phyloP scores from a whole-genome alignment of 2,888 invertebrate genomes.

The Polia nebulosa region DNA sequence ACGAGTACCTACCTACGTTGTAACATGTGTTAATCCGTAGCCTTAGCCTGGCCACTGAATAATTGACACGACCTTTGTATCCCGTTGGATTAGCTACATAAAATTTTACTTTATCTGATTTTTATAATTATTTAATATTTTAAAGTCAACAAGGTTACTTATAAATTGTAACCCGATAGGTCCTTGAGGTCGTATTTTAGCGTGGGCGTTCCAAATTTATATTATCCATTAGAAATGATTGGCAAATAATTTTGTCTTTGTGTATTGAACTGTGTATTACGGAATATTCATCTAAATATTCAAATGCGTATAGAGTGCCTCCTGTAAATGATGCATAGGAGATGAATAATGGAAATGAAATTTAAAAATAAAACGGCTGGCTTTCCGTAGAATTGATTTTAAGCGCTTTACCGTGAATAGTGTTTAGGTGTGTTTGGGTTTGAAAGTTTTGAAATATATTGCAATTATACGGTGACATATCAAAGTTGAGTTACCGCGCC shows the following conservation, averaged over 20 bases:
- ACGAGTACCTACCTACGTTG: conserved; percentile 1
- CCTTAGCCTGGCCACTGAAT: conserved; percentile 46
- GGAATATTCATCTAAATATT: conserved; percentile 40
- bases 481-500: too few relatives aligned
- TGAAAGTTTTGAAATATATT: neutral
- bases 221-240: conserved; percentile 22
- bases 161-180: conserved; percentile 29
- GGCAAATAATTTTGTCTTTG: conserved; percentile 18
- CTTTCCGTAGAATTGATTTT: conserved; percentile 24
- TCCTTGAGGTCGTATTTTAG: conserved; percentile 10
- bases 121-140: conserved; percentile 43
- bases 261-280: conserved; percentile 16
- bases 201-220: conserved; percentile 8
- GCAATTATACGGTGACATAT: too few relatives aligned
- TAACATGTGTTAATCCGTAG: conserved; percentile 34
- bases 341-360: conserved; percentile 45
- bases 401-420: conserved; percentile 22
- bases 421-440: neutral
- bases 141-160: conserved; percentile 1
- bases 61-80: conserved; percentile 42
- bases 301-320: conserved; percentile 14
- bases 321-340: conserved; percentile 18
- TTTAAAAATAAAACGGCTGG: conserved; percentile 35
- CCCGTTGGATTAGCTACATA: conserved; percentile 23
- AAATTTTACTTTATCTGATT: conserved; percentile 38